Base-by-base conservation (phyloP, 2,113 vertebrate species). In the Rhineura floridana region DNA sequence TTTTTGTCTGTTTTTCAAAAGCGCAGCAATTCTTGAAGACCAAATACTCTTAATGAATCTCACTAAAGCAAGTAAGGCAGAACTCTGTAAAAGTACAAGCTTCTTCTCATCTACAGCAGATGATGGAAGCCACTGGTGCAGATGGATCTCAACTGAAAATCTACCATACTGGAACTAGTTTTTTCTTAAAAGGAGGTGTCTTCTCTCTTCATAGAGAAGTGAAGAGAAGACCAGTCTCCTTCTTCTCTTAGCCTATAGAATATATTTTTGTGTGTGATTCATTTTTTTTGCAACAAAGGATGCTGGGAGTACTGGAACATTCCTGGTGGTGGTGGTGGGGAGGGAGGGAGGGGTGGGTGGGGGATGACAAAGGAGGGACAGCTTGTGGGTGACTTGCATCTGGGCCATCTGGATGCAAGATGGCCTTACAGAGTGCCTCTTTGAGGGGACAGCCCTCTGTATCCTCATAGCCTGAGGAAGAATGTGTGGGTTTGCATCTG, bases 21-120 rank as follows among this genome's bases (percentile, higher is more conserved):
- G 90, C 86, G 90, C 91, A 91, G 87, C 88, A 91, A 94, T 93
- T 94, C 91, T 91, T 96, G 91, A 95, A 81, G 91, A 91, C 87
- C 85, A 90, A 93, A 82, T 89, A 78, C 88, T 92, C 91, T 84
- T 92, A 85, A 92, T 93, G 79, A 77, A 89, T 84, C 90, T 93
- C 90, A 91, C 89, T n/a, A 72, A 90, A 73, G 82, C 11, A 1
- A n/a, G 89, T 21, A 80, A 89, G 0, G 0, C 42, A 88, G 83
- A 90, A 89, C 90, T 90, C 93, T 94, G 86, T 90, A 87, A 59
- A 88, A 23, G 36, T 87, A 90, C 46, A 44, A 33, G 42, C 62
- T 86, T 36, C 44, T 85, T 28, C 62, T 0, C n/a, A 83, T 84
- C 89, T 92, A 87, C 92, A 90, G 90, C 91, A 46, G 73, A 44